Evolutionary conservation across 2,113 vertebrate genomes (phyloP), one percentile per base, ranked within the genome.

Genomic region (Colaptes auratus): DNA sequence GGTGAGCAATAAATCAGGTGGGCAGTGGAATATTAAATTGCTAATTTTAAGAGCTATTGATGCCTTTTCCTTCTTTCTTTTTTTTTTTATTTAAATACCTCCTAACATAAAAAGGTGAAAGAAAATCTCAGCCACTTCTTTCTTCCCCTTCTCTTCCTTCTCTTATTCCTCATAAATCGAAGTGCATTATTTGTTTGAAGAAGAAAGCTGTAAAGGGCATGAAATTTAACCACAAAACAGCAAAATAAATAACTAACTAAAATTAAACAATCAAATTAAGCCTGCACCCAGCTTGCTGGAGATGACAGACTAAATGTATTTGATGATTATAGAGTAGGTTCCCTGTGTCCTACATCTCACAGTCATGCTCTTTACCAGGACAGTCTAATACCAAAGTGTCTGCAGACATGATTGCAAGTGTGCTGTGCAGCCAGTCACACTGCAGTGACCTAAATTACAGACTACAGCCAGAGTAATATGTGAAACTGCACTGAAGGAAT

Each of bases 21-120:
- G 88, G 88, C 89, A 97, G 91, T 83, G 86, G 91, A 94, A 95
- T 92, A 96, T 96, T 86, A 95, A 78, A 96, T 74, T 94, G 88
- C 90, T 95, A 90, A 94, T 95, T 93, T 96, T 89, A 96, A 97
- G 85, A 94, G 90, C 53, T 67, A 82, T 65, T 55, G 36, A 55
- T 76, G 48, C 65, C 81, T 85, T 81, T 60, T 53, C 63, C 86
- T 77, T 76, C 81, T 25, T 21, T 71, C 84, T 83, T 52, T 82
- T 74, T 56, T 53, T 66, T 85, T 73, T 72, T 86, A n/a, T 25
- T 25, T 75, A 86, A 91, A 89, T 94, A 56, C 63, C 88, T 67
- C 82, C 44, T 91, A 69, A 86, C 60, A 78, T 69, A 71, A 95
- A 94, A 94, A 88, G 71, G 69, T 89, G 86, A 93, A 91, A 86